These are phyloP conservation scores for Andinoacara biseriatus DNA, from an alignment of 2,113 vertebrate genomes.

Conservation along the genomic window DNA sequence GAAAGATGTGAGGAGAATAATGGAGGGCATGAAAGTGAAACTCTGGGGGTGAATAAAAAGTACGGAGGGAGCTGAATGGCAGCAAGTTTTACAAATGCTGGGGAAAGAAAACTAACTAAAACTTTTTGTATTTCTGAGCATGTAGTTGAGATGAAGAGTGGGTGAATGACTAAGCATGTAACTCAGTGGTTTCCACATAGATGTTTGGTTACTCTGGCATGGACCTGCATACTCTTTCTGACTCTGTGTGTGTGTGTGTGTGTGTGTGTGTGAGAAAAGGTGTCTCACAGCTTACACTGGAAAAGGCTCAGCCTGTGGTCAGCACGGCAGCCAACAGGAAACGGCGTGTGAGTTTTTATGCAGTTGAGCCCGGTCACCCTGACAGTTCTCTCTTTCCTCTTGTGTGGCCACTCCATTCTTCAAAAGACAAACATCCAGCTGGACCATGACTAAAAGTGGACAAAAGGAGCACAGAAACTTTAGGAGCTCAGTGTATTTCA, in stretches of 20 bases:
- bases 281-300: slow-evolving; percentile 60
- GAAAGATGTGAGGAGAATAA: slow-evolving; percentile 29
- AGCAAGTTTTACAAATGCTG: not conserved
- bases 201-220: slow-evolving; percentile 38
- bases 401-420: slow-evolving; percentile 67
- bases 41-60: slow-evolving; percentile 5
- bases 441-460: slow-evolving; percentile 65
- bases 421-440: slow-evolving; percentile 62
- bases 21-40: slow-evolving; percentile 1
- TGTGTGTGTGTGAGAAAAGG: slow-evolving; percentile 39
- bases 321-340: slow-evolving; percentile 73
- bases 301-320: slow-evolving; percentile 48
- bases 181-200: slow-evolving; percentile 40
- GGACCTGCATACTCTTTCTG: not conserved
- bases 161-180: slow-evolving; percentile 47
- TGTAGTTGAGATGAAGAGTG: not conserved
- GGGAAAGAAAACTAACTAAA: not conserved
- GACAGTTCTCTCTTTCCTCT: slow-evolving; percentile 55
- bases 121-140: not conserved
- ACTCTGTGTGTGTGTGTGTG: not conserved
- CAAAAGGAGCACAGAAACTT: slow-evolving; percentile 52
- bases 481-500: slow-evolving; percentile 44
- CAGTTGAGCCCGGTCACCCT: slow-evolving; percentile 55
- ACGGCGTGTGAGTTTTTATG: slow-evolving; percentile 48
- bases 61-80: not conserved